These are phyloP conservation scores for Aphis craccivora DNA, from an alignment of 1,140 invertebrate genomes.

Conservation along the genomic window DNA sequence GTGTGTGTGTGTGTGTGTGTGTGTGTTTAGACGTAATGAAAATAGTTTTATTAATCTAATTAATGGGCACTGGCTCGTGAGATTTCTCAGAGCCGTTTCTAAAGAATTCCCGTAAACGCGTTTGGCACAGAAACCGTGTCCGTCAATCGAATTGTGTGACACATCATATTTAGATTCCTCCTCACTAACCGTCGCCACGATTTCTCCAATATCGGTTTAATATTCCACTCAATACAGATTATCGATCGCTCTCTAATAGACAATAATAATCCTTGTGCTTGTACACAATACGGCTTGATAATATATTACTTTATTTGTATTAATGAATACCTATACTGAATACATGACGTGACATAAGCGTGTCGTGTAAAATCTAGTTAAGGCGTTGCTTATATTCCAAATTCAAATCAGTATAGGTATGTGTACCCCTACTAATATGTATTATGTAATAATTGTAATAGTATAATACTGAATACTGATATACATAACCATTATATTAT, in stretches of 20 bases:
- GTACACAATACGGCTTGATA: not conserved
- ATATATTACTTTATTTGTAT: not conserved
- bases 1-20: not conserved
- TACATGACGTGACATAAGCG: not conserved
- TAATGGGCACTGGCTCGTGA: not conserved
- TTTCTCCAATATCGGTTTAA: not conserved
- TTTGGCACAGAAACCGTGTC: not conserved
- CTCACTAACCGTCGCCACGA: not conserved
- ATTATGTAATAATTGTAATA: no score
- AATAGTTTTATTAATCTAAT: not conserved
- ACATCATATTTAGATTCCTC: not conserved
- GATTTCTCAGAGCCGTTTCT: not conserved
- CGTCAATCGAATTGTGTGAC: not conserved
- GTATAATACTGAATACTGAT: no score
- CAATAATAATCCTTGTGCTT: not conserved
- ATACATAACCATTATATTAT: not conserved
- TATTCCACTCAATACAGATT: not conserved
- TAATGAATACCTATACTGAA: not conserved
- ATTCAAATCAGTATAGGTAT: no score
- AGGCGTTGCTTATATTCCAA: not conserved
- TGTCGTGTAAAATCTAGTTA: not conserved
- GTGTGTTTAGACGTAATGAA: not conserved
- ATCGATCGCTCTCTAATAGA: not conserved
- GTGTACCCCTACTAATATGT: no score
- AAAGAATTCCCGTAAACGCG: not conserved